Percentiles rank a stretch among this genome's conserved stretches.
Conservation (phyloP, 2,797 vertebrate genomes). For the Staurois parvus region DNA sequence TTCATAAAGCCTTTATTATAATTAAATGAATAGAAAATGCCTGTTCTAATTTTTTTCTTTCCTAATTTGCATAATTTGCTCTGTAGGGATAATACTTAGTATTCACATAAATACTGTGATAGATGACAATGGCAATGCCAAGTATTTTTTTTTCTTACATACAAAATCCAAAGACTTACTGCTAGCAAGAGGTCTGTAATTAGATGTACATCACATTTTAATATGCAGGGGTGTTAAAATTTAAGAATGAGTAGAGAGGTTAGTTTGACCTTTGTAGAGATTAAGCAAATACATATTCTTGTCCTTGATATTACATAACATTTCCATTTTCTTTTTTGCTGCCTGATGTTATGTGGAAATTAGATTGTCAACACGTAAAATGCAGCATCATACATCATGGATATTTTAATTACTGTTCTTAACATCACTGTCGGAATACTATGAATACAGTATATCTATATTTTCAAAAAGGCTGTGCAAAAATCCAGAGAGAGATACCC, state of each 20-base stretch:
- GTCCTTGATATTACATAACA: slow-evolving; percentile 11
- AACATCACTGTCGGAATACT: neutral
- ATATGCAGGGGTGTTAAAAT: slow-evolving; percentile 21
- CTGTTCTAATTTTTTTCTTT: slow-evolving; percentile 49
- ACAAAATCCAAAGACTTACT: neutral
- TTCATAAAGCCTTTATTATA: slow-evolving; percentile 53
- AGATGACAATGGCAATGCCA: slow-evolving; percentile 33
- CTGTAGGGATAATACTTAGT: slow-evolving; percentile 46
- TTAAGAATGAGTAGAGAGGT: neutral
- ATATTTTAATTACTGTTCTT: neutral
- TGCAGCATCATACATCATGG: neutral
- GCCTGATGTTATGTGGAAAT: slow-evolving; percentile 4
- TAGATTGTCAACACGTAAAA: slow-evolving; percentile 1
- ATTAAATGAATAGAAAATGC: slow-evolving; percentile 60
- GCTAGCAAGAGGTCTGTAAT: slow-evolving; percentile 29
- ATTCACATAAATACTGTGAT: slow-evolving; percentile 54
- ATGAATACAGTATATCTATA: neutral
- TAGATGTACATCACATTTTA: slow-evolving; percentile 26
- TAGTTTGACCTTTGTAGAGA: slow-evolving; percentile 21
- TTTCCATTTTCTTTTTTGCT: slow-evolving; percentile 1
- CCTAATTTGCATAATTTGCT: slow-evolving; percentile 61
- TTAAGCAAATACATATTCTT: slow-evolving; percentile 19
- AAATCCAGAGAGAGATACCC: too few relatives aligned
- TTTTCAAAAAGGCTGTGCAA: too few relatives aligned
- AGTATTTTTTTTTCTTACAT: slow-evolving; percentile 6